Evolutionary conservation across 1,140 invertebrate genomes (phyloP).

Genomic region (Micrasema minimum): DNA sequence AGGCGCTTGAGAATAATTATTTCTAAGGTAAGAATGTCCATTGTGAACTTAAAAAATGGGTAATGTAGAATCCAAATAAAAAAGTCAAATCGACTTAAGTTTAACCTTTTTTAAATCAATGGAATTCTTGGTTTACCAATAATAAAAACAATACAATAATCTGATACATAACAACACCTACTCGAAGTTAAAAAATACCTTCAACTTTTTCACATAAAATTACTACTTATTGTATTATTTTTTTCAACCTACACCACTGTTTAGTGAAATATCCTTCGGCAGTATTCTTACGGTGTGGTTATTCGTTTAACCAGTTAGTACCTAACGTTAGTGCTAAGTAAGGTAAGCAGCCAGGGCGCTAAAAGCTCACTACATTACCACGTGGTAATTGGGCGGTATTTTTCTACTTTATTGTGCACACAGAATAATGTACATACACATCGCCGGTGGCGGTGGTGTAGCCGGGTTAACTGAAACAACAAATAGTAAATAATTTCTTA

Average conservation of each 20-base stretch:
- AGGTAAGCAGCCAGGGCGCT: conserved; percentile 2
- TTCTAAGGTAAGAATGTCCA: too few species aligned
- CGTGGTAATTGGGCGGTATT: conserved; percentile 18
- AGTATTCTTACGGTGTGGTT: background rate
- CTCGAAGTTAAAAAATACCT: background rate
- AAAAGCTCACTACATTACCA: conserved; percentile 5
- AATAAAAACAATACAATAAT: background rate
- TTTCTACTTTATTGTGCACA: conserved; percentile 7
- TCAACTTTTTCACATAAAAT: background rate
- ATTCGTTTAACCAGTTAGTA: background rate
- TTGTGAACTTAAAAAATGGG: too few species aligned
- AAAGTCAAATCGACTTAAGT: too few species aligned
- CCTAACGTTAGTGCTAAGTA: too few species aligned
- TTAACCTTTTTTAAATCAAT: too few species aligned
- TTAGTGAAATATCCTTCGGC: background rate
- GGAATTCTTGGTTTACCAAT: too few species aligned
- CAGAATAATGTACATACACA: too few species aligned
- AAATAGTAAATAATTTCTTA: conserved; percentile 12
- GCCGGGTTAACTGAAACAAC: background rate
- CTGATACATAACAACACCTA: background rate
- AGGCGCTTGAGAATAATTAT: too few species aligned
- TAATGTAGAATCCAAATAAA: too few species aligned
- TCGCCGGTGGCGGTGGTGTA: background rate
- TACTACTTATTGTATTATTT: background rate
- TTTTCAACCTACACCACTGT: background rate